Evolutionary conservation across 2,113 vertebrate genomes (phyloP), one percentile per base, ranked within the genome.

Genomic region (Leptocoma aspasia): DNA sequence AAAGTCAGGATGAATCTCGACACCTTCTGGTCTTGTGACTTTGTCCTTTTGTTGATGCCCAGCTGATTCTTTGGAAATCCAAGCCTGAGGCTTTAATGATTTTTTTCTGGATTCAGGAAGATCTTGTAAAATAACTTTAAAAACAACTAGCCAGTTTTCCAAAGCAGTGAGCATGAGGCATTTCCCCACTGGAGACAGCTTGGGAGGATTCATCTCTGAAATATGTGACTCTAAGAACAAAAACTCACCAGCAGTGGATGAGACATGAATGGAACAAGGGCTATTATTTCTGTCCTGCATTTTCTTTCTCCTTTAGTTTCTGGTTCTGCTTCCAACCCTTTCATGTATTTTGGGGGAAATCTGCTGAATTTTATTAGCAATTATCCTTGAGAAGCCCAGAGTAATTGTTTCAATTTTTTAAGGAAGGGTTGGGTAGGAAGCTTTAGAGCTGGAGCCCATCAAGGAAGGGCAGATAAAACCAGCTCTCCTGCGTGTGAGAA

Each of bases 201-300:
- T 81, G 54, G 69, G 56, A 96, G 44, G 84, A 89, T 83, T 96
- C 82, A 93, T 41, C 49, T 86, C 56, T 65, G 91, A 97, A 94
- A 89, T 89, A 89, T 78, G 94, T 77, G 72, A 77, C 90, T 91
- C 73, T 83, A 47, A 94, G 89, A 90, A 95, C 68, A 95, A 94
- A 95, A 95, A 66, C 68, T 93, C 86, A 94, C 60, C 89, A 94
- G 89, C 3, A 6, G 89, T 78, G 65, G 45, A 83, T 94, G 86
- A 94, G 92, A 89, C 91, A 81, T 78, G 64, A 90, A 86, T 70
- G 82, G 79, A 94, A 90, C 47, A 89, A 81, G 47, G 76, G n/a
- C 77, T 97, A 86, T 96, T 97, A 94, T 94, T 95, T 93, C 87
- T 86, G 76, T 37, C 86, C 94, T 89, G 76, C 56, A 71, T 94